Percentiles rank a stretch among this genome's conserved stretches.
Conservation (phyloP, 2,113 vertebrate species). For the Neolamprologus hecqui region DNA sequence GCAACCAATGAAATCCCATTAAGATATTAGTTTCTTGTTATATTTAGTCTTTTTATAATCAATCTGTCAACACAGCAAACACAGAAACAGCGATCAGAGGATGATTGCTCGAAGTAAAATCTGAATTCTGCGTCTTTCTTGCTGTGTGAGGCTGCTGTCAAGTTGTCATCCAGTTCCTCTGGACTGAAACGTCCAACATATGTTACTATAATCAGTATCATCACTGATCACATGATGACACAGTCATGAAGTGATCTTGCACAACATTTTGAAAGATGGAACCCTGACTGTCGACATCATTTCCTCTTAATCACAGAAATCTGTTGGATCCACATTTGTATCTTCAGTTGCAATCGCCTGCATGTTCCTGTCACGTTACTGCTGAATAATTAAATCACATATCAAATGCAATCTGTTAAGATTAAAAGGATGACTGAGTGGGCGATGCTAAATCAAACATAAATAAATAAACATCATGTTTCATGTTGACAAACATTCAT, state of each 20-base stretch:
- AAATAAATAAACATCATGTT: background rate
- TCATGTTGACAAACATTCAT: background rate
- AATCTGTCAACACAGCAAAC: background rate
- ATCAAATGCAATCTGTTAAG: background rate
- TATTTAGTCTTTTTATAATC: background rate
- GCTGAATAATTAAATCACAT: background rate
- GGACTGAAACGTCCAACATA: background rate
- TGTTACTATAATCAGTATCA: background rate
- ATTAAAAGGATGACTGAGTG: background rate
- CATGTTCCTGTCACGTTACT: background rate
- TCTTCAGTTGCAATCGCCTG: background rate
- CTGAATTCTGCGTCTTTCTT: background rate
- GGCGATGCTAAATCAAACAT: rapidly evolving
- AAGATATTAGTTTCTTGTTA: background rate
- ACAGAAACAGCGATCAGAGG: background rate
- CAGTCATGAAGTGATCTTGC: background rate
- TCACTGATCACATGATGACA: background rate
- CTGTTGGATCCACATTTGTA: background rate
- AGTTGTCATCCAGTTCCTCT: background rate
- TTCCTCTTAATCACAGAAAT: background rate
- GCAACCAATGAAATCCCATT: background rate
- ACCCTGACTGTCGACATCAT: background rate
- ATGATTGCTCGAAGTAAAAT: rapidly evolving
- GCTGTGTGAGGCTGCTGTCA: background rate
- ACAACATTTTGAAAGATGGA: background rate